Evolutionary conservation across 2,888 invertebrate species (phyloP).

Genomic region (Caenorhabditis zanzibari): DNA sequence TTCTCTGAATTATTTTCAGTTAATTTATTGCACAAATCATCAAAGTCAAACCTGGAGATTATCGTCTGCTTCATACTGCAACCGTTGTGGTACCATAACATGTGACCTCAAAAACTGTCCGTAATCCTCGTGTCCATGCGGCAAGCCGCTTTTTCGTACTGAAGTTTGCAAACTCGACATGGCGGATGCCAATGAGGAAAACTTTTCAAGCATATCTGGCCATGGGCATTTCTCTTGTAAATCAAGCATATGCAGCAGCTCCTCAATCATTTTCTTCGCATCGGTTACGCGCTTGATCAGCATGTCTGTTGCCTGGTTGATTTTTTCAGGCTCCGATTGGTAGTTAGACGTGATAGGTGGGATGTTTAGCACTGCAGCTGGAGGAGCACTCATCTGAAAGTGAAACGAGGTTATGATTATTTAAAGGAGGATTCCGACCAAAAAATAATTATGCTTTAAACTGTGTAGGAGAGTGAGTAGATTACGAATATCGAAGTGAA

Average conservation of each 20-base stretch:
- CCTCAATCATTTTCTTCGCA: slow-evolving; percentile 73
- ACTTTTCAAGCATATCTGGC: slow-evolving; percentile 80
- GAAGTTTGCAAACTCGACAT: slow-evolving; percentile 75
- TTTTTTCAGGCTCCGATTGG: slow-evolving; percentile 65
- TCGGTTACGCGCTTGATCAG: slow-evolving; percentile 69
- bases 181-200: slow-evolving; percentile 73
- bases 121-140: slow-evolving; percentile 73
- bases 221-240: slow-evolving; percentile 74
- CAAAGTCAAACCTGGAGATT: slow-evolving; percentile 59
- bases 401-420: too few relatives aligned
- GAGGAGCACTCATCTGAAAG: slow-evolving; percentile 13
- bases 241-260: slow-evolving; percentile 72
- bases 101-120: slow-evolving; percentile 75
- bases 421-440: too few relatives aligned
- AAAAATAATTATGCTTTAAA: too few relatives aligned
- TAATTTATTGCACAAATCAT: not conserved
- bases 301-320: slow-evolving; percentile 61
- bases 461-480: too few relatives aligned
- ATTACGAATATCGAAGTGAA: too few relatives aligned
- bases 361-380: not conserved
- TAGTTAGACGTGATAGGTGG: slow-evolving; percentile 53
- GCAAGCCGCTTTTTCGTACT: slow-evolving; percentile 70
- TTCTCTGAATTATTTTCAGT: slow-evolving; percentile 64
- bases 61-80: slow-evolving; percentile 77
- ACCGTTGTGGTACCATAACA: slow-evolving; percentile 76